These are phyloP conservation scores for Ptilorrhoa leucosticta DNA, from an alignment of 2,113 vertebrate species.

Conservation along the genomic window DNA sequence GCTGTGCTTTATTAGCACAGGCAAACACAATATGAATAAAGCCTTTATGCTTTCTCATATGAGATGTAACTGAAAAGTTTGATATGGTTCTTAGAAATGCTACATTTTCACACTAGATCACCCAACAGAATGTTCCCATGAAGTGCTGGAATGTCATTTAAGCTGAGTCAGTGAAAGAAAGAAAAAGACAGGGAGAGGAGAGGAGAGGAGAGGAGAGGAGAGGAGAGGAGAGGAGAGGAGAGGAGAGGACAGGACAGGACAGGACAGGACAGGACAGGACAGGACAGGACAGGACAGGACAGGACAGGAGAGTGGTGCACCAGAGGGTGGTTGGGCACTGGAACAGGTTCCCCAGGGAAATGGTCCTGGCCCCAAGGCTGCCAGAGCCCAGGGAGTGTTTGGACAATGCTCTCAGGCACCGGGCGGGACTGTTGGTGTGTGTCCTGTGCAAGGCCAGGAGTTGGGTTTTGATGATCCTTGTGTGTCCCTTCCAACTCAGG, in stretches of 20 bases:
- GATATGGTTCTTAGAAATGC: neutral
- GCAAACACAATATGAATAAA: constrained; percentile 28
- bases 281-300: neutral
- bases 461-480: neutral
- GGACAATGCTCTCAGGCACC: neutral
- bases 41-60: constrained; percentile 26
- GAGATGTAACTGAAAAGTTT: neutral
- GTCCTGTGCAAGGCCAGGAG: neutral
- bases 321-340: neutral
- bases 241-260: neutral
- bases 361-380: neutral
- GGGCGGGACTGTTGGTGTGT: neutral
- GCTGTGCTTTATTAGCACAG: neutral
- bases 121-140: neutral
- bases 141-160: neutral
- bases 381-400: neutral
- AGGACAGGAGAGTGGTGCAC: neutral
- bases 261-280: neutral
- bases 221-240: too few species aligned
- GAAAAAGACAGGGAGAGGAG: neutral
- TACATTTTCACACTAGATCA: neutral
- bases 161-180: neutral
- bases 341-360: neutral
- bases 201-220: neutral
- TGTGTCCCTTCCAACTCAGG: neutral